A percentile compares a stretch with the other conserved stretches of the same genome.
Conservation (phyloP, 2,888 invertebrate species). For the Aleiodes alternator region DNA sequence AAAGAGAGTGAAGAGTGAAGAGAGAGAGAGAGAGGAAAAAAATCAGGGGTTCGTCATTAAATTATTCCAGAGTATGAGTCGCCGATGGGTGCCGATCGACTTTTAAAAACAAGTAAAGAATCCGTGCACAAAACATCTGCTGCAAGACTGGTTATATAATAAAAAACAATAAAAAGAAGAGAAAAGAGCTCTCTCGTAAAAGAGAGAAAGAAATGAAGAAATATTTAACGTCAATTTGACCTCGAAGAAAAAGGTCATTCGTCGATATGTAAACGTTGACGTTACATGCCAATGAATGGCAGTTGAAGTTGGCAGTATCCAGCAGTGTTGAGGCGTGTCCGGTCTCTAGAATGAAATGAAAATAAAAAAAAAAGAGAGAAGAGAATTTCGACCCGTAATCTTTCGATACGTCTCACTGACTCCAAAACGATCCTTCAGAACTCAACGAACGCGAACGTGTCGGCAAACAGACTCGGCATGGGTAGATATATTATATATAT, state of each 20-base stretch:
- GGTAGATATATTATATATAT: slow-evolving; percentile 55
- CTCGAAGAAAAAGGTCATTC: slow-evolving; percentile 43
- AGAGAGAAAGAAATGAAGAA: neutral
- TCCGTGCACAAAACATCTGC: slow-evolving; percentile 44
- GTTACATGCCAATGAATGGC: slow-evolving; percentile 11
- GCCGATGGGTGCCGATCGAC: slow-evolving; percentile 63
- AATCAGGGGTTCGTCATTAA: slow-evolving; percentile 68
- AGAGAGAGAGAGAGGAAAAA: slow-evolving; percentile 37
- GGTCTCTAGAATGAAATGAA: neutral
- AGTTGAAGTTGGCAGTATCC: slow-evolving; percentile 14
- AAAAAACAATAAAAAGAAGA: slow-evolving; percentile 1
- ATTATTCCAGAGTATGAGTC: slow-evolving; percentile 72
- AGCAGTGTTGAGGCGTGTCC: slow-evolving; percentile 36
- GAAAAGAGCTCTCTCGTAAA: neutral
- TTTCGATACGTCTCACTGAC: slow-evolving; percentile 67
- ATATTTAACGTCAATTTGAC: slow-evolving; percentile 41
- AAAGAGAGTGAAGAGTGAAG: slow-evolving; percentile 8
- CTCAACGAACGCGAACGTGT: slow-evolving; percentile 70
- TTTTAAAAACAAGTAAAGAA: slow-evolving; percentile 55
- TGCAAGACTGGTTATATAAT: slow-evolving; percentile 36
- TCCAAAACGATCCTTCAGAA: slow-evolving; percentile 72
- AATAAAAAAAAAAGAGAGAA: slow-evolving; percentile 34
- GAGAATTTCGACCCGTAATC: slow-evolving; percentile 36
- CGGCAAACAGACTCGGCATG: slow-evolving; percentile 72
- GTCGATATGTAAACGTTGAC: slow-evolving; percentile 30